Evolutionary conservation across 2,797 vertebrate species (phyloP), one percentile per base, ranked within the genome.

Genomic region (Trematomus bernacchii): DNA sequence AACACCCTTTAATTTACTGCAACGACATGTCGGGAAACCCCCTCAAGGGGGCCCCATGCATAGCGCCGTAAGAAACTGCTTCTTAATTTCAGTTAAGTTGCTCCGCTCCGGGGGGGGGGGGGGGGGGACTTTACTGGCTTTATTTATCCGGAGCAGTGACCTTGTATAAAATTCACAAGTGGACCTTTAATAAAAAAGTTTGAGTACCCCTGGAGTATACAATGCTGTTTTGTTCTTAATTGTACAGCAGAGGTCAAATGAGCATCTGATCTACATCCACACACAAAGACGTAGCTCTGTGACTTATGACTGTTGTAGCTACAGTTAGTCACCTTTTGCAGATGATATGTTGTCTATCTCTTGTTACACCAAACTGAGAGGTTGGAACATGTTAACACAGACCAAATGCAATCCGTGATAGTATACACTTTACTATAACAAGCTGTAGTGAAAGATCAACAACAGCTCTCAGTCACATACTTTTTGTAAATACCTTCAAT

Each of bases 401-500:
- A 43, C 19, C n/a, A 57, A 21, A 66, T 51, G 12, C 47, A 43
- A 16, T 16, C 10, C 3, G 2, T 14, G 23, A n/a, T 37, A 9
- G 33, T 37, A 37, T 44, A 37, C 47, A n/a, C 4, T 30, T 40
- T 15, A 40, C 33, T 51, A 9, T 13, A 44, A 37, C 18, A 18
- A 55, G 14, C 16, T 30, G 10, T 13, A 52, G 51, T 58, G n/a
- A 73, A 13, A 52, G 21, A 73, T 53, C 21, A 18, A 52, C 42
- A 42, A 30, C 44, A 44, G 33, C 59, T 51, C 43, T 50, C 21
- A 23, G 52, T 61, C 55, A 62, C n/a, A 63, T 43, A 67, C 0
- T 61, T 16, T 69, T 52, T 53, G 33, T 72, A 50, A 66, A 50
- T 33, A 19, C 23, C 21, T 69, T 72, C 44, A 51, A 19, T 69